Conservation (phyloP, 2,113 vertebrate genomes). For the Illadopsis cleaveri region DNA sequence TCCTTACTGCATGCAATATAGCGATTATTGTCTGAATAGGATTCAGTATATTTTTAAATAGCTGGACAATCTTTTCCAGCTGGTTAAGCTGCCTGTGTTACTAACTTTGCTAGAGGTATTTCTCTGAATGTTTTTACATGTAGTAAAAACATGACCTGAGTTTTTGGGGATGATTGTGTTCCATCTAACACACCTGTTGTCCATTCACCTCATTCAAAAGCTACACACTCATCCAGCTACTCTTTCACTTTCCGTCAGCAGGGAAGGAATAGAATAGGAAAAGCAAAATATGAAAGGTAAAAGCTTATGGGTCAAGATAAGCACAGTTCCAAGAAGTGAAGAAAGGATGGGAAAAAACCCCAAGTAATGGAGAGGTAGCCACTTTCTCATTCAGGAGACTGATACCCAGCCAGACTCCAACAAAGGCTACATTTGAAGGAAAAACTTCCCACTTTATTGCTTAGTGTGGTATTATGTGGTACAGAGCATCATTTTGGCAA, state of each 20-base stretch:
- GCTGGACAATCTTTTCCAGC: neutral
- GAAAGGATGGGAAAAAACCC: accelerated
- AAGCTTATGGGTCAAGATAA: neutral
- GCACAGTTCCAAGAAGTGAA: neutral
- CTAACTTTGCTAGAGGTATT: neutral
- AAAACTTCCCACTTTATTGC: neutral
- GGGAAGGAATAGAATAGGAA: neutral
- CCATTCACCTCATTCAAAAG: neutral
- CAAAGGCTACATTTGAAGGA: neutral
- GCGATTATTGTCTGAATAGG: neutral
- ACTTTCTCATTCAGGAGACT: neutral
- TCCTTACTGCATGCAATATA: neutral
- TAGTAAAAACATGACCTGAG: neutral
- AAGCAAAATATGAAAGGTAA: neutral
- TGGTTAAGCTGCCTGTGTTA: neutral
- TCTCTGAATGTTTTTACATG: neutral
- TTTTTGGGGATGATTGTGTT: neutral
- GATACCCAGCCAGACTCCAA: neutral
- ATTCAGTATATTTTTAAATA: neutral
- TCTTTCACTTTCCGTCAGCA: neutral
- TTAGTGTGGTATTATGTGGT: neutral
- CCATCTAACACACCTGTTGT: neutral
- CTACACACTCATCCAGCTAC: neutral
- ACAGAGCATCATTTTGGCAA: neutral
- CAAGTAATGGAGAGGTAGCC: neutral